phyloP scores from a whole-genome alignment of 2,888 invertebrate species.

The Xiphydria camelus region DNA sequence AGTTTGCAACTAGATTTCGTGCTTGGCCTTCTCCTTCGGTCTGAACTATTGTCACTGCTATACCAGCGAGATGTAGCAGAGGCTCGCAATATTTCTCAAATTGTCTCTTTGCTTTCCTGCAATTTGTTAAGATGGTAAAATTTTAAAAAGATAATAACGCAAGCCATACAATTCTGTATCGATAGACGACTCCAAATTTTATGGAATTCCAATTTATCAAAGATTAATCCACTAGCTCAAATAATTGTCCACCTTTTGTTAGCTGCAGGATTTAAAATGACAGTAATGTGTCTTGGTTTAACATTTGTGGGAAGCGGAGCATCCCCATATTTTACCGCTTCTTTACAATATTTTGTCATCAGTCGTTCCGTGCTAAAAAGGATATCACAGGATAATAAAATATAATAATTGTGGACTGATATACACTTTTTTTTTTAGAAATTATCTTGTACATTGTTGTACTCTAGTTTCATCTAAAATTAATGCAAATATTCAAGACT shows the following conservation, averaged over 20 bases:
- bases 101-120: constrained; percentile 62
- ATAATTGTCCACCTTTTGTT: constrained; percentile 66
- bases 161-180: too few relatives aligned
- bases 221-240: too few relatives aligned
- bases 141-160: too few relatives aligned
- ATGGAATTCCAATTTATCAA: too few relatives aligned
- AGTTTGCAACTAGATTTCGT: constrained; percentile 74
- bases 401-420: too few relatives aligned
- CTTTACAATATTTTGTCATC: constrained; percentile 79
- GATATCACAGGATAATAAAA: too few relatives aligned
- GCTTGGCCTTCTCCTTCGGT: constrained; percentile 91
- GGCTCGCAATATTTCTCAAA: constrained; percentile 94
- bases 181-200: too few relatives aligned
- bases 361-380: constrained; percentile 71
- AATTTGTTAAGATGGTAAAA: too few relatives aligned
- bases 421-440: too few relatives aligned
- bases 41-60: constrained; percentile 73
- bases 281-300: constrained; percentile 76
- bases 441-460: too few relatives aligned
- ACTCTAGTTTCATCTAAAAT: too few relatives aligned
- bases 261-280: constrained; percentile 90
- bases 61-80: constrained; percentile 87
- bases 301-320: constrained; percentile 62
- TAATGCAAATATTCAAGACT: not conserved
- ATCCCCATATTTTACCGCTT: constrained; percentile 75